These are phyloP conservation scores for Elysia chlorotica DNA, from an alignment of 1,140 invertebrate species.

Conservation along the genomic window DNA sequence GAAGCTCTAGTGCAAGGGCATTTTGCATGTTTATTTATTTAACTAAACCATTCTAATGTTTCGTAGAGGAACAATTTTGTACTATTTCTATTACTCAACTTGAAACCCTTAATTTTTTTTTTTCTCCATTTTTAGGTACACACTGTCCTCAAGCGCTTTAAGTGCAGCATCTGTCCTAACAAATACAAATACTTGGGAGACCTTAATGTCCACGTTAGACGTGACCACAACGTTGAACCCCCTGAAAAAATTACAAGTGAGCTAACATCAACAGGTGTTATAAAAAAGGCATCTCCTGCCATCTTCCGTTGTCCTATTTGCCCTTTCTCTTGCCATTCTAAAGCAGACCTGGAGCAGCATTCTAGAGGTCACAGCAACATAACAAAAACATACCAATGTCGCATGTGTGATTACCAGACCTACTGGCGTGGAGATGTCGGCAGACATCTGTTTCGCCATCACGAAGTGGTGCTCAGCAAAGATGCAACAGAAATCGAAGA, in stretches of 20 bases:
- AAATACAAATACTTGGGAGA: constrained; percentile 63
- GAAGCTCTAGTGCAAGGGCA: too few species aligned
- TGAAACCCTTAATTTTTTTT: too few species aligned
- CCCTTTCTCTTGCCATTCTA: constrained; percentile 44
- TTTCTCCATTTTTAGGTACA: too few species aligned
- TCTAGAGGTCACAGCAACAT: constrained; percentile 44
- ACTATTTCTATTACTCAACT: too few species aligned
- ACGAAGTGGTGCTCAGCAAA: constrained; percentile 29
- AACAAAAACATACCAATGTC: constrained; percentile 57
- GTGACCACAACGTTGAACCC: constrained; percentile 51
- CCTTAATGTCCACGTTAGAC: constrained; percentile 56
- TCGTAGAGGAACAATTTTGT: too few species aligned
- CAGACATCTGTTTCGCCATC: constrained; percentile 61
- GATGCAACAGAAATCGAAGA: constrained; percentile 4
- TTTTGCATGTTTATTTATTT: too few species aligned
- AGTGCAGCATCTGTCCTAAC: constrained; percentile 58
- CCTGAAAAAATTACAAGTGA: constrained; percentile 16
- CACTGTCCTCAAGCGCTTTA: constrained; percentile 61
- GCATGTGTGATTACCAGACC: constrained; percentile 56
- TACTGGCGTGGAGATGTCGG: constrained; percentile 64
- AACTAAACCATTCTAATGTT: too few species aligned
- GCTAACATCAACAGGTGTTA: constrained; percentile 7
- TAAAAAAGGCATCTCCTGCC: constrained; percentile 45
- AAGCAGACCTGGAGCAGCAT: constrained; percentile 54
- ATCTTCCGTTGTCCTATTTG: constrained; percentile 53